These are phyloP conservation scores for Ephialtes manifestator DNA, from an alignment of 2,888 invertebrate species.

Conservation along the genomic window DNA sequence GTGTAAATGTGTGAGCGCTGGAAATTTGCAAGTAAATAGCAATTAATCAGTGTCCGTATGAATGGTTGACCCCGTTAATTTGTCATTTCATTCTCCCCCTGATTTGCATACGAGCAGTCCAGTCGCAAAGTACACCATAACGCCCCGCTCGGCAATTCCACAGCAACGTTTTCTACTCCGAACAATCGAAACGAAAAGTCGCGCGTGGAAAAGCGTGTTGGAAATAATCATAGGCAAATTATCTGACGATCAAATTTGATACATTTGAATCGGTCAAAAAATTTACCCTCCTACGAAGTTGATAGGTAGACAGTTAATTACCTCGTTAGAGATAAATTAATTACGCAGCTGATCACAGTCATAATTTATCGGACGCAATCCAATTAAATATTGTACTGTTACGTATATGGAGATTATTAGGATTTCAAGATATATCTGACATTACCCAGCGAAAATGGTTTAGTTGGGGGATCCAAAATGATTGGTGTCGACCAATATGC, in stretches of 20 bases:
- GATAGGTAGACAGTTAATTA: conserved; percentile 8
- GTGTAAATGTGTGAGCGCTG: conserved; percentile 79
- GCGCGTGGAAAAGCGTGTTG: not conserved
- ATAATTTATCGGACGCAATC: not conserved
- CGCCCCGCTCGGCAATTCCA: conserved; percentile 28
- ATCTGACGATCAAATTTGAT: not conserved
- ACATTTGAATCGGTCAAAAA: not conserved
- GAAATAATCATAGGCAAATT: conserved; percentile 9
- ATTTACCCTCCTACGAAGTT: not conserved
- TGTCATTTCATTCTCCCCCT: conserved; percentile 81
- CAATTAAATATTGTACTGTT: not conserved
- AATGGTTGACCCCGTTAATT: conserved; percentile 82
- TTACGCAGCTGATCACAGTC: not conserved
- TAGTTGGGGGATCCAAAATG: too few species aligned
- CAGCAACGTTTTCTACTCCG: conserved; percentile 3
- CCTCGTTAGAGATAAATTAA: conserved; percentile 9
- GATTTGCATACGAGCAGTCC: conserved; percentile 12
- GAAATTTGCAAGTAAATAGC: conserved; percentile 85
- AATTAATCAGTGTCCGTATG: conserved; percentile 84
- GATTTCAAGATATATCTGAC: too few species aligned
- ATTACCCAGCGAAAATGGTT: too few species aligned
- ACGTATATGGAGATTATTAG: not conserved
- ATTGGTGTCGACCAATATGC: too few species aligned
- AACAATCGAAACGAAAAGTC: not conserved
- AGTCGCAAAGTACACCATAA: conserved; percentile 35